Conservation (phyloP, 2,797 vertebrate genomes). For the Remorina albescens region DNA sequence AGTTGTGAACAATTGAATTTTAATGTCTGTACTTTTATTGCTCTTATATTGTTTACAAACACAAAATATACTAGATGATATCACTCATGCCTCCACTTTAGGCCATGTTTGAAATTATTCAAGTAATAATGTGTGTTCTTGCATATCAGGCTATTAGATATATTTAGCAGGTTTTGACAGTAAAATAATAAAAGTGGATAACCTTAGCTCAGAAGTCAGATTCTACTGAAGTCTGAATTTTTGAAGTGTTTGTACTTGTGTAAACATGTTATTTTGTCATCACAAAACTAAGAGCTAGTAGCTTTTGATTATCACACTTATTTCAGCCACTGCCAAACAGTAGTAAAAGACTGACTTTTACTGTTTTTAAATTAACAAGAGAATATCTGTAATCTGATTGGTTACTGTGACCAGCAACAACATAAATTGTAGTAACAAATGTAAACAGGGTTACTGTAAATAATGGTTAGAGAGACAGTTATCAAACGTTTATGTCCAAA, state of each 20-base stretch:
- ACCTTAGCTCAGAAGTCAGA: not conserved
- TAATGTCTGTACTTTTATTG: not conserved
- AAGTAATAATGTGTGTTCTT: constrained; percentile 11
- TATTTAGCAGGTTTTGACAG: too few species aligned
- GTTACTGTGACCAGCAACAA: constrained; percentile 3
- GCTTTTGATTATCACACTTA: constrained; percentile 1
- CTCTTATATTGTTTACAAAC: constrained; percentile 10
- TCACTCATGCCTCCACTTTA: not conserved
- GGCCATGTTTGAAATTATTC: constrained; percentile 9
- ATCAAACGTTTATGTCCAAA: constrained; percentile 1
- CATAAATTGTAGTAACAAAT: not conserved
- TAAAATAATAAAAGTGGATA: not conserved
- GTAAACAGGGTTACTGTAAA: constrained; percentile 9
- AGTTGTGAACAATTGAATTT: constrained; percentile 4
- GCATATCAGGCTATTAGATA: constrained; percentile 4
- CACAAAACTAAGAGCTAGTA: not conserved
- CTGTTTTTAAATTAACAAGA: not conserved
- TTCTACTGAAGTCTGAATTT: not conserved
- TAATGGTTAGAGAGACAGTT: not conserved
- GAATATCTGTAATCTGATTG: constrained; percentile 6
- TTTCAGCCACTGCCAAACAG: constrained; percentile 7
- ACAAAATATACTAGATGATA: not conserved
- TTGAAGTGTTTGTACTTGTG: not conserved
- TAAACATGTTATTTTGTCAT: not conserved
- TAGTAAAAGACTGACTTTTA: not conserved